Percentiles rank a stretch among this genome's conserved stretches.
Conservation (phyloP, 2,888 invertebrate species). For the Noctua comes region DNA sequence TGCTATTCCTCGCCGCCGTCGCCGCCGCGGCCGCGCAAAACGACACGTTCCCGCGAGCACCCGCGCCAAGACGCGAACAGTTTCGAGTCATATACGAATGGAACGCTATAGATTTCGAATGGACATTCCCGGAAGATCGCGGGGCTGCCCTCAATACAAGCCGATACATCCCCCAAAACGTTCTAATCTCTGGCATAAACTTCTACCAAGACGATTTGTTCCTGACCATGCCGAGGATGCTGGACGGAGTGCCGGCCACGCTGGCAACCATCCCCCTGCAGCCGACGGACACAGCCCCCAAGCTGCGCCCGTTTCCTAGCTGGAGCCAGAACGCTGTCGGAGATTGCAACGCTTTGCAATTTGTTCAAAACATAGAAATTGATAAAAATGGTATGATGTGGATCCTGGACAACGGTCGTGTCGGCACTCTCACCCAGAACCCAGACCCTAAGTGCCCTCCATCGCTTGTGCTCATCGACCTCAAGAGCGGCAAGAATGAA, state of each 20-base stretch:
- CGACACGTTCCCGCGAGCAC: slow-evolving; percentile 77
- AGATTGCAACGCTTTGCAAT: slow-evolving; percentile 93
- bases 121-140: slow-evolving; percentile 90
- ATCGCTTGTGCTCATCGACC: slow-evolving; percentile 92
- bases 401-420: slow-evolving; percentile 92
- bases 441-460: slow-evolving; percentile 91
- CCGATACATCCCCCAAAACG: slow-evolving; percentile 92
- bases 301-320: slow-evolving; percentile 92
- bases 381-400: slow-evolving; percentile 93
- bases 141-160: slow-evolving; percentile 89
- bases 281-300: slow-evolving; percentile 90
- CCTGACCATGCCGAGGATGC: slow-evolving; percentile 93
- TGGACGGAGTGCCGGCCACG: slow-evolving; percentile 93
- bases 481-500: slow-evolving; percentile 90
- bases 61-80: slow-evolving; percentile 85
- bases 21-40: slow-evolving; percentile 85
- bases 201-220: slow-evolving; percentile 92
- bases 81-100: slow-evolving; percentile 94
- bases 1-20: slow-evolving; percentile 78
- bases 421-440: slow-evolving; percentile 90
- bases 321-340: slow-evolving; percentile 93
- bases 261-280: slow-evolving; percentile 87
- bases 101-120: slow-evolving; percentile 93
- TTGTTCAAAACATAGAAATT: slow-evolving; percentile 94
- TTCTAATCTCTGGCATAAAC: slow-evolving; percentile 92